A percentile compares a stretch with the other conserved stretches of the same genome.
These are phyloP conservation scores for Ictalurus furcatus DNA, from an alignment of 2,113 vertebrate genomes.

Conservation along the genomic window DNA sequence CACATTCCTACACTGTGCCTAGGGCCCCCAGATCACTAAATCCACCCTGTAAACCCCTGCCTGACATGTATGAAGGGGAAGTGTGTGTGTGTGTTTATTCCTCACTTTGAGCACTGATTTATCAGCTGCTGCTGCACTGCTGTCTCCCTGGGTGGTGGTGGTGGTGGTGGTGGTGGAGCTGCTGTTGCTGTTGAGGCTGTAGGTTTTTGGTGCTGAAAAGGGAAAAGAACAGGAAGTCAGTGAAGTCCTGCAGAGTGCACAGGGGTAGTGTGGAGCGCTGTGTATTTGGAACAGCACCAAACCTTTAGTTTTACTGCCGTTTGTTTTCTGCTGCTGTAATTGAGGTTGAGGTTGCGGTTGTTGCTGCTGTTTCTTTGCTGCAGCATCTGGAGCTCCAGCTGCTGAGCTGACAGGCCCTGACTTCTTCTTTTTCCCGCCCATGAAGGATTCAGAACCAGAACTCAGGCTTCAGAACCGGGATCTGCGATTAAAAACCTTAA, in stretches of 20 bases:
- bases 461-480: neutral
- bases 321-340: constrained; percentile 49
- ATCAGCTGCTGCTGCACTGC: constrained; percentile 75
- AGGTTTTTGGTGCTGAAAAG: constrained; percentile 88
- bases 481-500: neutral
- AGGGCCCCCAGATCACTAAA: too few species aligned
- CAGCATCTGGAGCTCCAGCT: constrained; percentile 58
- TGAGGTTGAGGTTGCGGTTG: constrained; percentile 46
- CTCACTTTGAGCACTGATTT: constrained; percentile 90
- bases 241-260: neutral
- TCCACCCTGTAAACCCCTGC: too few species aligned
- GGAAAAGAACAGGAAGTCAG: neutral
- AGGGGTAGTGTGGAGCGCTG: neutral
- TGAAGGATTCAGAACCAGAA: constrained; percentile 47
- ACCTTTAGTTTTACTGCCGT: constrained; percentile 69
- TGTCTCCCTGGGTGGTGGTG: constrained; percentile 74
- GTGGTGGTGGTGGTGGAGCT: constrained; percentile 45
- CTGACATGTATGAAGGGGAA: too few species aligned
- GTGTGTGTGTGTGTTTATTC: too few species aligned
- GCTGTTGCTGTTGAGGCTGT: constrained; percentile 75
- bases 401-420: constrained; percentile 58
- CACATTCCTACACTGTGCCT: too few species aligned
- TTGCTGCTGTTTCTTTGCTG: constrained; percentile 62
- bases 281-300: neutral
- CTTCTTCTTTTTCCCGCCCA: constrained; percentile 95